Evolutionary conservation across 2,797 vertebrate species (phyloP).

Genomic region (Microctenopoma lineatum): DNA sequence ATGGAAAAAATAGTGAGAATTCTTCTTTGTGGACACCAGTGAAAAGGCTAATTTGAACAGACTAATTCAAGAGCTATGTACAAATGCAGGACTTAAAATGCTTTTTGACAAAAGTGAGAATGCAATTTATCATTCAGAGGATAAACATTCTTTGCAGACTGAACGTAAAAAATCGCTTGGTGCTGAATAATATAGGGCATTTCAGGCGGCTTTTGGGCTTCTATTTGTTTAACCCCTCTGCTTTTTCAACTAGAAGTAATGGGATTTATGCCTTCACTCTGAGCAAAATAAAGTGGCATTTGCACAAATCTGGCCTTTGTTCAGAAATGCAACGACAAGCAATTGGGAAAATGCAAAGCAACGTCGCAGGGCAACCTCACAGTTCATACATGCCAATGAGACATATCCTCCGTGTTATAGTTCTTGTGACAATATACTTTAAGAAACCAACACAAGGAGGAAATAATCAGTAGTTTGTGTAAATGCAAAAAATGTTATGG

Average conservation of each 20-base stretch:
- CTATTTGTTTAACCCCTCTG: constrained; percentile 84
- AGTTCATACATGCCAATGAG: constrained; percentile 76
- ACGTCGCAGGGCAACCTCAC: constrained; percentile 63
- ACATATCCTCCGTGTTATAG: constrained; percentile 44
- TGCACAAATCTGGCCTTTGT: constrained; percentile 87
- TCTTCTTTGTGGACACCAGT: constrained; percentile 61
- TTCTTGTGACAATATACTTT: constrained; percentile 35
- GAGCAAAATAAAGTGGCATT: constrained; percentile 83
- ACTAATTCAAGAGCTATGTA: constrained; percentile 69
- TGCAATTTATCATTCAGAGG: constrained; percentile 80
- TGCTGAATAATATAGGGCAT: constrained; percentile 76
- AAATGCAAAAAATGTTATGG: background rate
- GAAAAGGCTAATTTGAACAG: constrained; percentile 71
- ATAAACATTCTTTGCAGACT: constrained; percentile 83
- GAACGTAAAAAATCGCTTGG: constrained; percentile 72
- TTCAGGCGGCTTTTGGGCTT: constrained; percentile 67
- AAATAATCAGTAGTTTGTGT: constrained; percentile 14
- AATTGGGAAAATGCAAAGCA: constrained; percentile 77
- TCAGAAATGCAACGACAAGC: constrained; percentile 78
- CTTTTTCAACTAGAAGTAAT: constrained; percentile 83
- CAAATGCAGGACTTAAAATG: constrained; percentile 75
- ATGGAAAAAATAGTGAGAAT: constrained; percentile 42
- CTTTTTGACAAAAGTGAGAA: constrained; percentile 72
- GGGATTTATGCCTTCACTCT: constrained; percentile 82
- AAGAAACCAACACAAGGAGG: constrained; percentile 27